These are phyloP conservation scores for Emmelina monodactyla DNA, from an alignment of 2,888 invertebrate species.

Conservation along the genomic window DNA sequence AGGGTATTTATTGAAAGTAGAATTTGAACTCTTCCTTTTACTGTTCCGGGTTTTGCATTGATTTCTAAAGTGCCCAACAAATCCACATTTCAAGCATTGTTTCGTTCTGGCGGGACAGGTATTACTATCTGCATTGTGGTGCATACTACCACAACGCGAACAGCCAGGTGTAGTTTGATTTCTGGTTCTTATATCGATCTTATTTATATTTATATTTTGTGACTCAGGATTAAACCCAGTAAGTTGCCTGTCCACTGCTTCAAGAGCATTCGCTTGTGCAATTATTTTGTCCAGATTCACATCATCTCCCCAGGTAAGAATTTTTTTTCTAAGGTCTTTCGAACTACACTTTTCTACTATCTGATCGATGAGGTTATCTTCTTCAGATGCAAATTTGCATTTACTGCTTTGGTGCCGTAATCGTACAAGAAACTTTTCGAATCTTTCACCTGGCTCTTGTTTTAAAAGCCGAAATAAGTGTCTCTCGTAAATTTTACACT, in stretches of 20 bases:
- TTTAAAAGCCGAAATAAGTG: background rate
- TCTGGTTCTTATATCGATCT: no score
- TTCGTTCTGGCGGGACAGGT: no score
- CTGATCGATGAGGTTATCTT: background rate
- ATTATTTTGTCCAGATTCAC: no score
- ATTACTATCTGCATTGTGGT: no score
- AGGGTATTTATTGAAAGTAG: background rate
- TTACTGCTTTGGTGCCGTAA: background rate
- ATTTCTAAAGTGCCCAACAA: no score
- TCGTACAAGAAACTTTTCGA: background rate
- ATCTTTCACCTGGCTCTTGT: constrained; percentile 1
- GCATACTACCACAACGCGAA: background rate
- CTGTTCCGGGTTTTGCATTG: background rate
- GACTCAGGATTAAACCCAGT: background rate
- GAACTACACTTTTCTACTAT: constrained; percentile 1
- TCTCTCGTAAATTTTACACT: constrained; percentile 2
- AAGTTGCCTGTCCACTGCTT: no score
- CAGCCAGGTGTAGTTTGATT: no score
- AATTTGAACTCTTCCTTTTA: background rate
- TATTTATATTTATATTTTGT: background rate
- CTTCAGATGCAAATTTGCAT: background rate
- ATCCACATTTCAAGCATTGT: no score
- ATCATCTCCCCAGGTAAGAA: no score
- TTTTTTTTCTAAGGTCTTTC: background rate
- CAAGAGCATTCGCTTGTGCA: no score